Evolutionary conservation across 2,797 vertebrate species (phyloP).

Genomic region (Gila robusta): DNA sequence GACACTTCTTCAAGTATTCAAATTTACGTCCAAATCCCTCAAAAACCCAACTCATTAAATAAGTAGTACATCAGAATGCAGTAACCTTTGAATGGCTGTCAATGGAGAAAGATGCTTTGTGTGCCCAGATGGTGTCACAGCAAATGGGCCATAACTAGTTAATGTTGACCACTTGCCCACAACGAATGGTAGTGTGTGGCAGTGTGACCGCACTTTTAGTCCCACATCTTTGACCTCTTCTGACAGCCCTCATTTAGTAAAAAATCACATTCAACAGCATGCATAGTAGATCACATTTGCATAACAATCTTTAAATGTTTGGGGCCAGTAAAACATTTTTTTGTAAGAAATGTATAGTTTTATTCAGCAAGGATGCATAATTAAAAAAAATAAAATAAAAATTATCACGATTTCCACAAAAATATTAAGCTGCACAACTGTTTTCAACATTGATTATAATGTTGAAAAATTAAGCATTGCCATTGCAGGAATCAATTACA

Average conservation of each 20-base stretch:
- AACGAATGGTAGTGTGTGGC: neutral
- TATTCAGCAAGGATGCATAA: neutral
- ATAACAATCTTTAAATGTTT: neutral
- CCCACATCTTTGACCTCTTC: neutral
- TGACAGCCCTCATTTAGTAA: neutral
- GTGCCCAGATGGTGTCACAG: neutral
- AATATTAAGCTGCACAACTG: neutral
- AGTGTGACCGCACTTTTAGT: neutral
- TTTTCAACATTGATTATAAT: neutral
- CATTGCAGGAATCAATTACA: neutral
- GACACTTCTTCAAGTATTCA: neutral
- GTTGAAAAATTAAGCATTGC: neutral
- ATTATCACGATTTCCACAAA: neutral
- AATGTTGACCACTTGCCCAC: neutral
- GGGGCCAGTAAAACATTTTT: too few relatives aligned
- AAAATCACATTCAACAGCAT: neutral
- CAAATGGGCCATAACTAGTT: slow-evolving; percentile 10
- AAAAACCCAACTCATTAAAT: neutral
- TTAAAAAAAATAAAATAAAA: neutral
- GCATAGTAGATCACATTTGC: neutral
- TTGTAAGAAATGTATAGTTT: neutral
- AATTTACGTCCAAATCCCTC: neutral
- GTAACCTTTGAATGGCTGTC: neutral
- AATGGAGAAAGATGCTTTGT: neutral
- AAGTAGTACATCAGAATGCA: neutral